Evolutionary conservation across 2,888 invertebrate species (phyloP).

Genomic region (Amblyjoppa fuscipennis): DNA sequence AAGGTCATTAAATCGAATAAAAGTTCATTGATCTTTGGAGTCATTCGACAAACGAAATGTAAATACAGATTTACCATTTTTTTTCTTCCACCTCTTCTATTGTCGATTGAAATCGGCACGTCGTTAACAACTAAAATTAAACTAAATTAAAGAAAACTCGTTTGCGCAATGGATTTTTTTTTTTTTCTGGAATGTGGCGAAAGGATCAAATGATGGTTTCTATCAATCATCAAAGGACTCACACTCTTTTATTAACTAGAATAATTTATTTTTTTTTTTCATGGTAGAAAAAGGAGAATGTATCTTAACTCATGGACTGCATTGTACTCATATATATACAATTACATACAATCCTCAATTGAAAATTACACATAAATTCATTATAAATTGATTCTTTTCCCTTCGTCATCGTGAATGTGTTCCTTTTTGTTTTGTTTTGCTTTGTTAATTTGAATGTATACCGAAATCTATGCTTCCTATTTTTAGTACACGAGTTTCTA

Average conservation of each 20-base stretch:
- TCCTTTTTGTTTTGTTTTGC: conserved; percentile 26
- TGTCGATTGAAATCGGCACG: background rate
- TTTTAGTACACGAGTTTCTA: conserved; percentile 58
- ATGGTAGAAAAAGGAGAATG: conserved; percentile 85
- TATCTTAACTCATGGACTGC: conserved; percentile 85
- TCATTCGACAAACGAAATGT: conserved; percentile 22
- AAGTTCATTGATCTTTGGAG: background rate
- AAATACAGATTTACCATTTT: conserved; percentile 26
- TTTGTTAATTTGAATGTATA: conserved; percentile 66
- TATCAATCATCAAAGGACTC: conserved; percentile 63
- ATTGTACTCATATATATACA: conserved; percentile 84
- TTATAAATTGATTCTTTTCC: conserved; percentile 80
- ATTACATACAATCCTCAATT: conserved; percentile 85
- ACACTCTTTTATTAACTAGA: conserved; percentile 84
- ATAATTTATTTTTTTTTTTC: conserved; percentile 85
- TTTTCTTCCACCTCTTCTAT: background rate
- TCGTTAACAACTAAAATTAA: background rate
- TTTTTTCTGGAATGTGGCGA: background rate
- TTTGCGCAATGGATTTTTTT: background rate
- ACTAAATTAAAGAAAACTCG: background rate
- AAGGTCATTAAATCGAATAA: conserved; percentile 1
- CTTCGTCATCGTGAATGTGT: conserved; percentile 74
- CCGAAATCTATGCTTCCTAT: conserved; percentile 65
- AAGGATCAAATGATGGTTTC: conserved; percentile 37
- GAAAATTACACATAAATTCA: conserved; percentile 84